Percentiles rank a stretch among this genome's conserved stretches.
phyloP scores from a whole-genome alignment of 1,140 invertebrate genomes.

The Protaetia brevitarsis region DNA sequence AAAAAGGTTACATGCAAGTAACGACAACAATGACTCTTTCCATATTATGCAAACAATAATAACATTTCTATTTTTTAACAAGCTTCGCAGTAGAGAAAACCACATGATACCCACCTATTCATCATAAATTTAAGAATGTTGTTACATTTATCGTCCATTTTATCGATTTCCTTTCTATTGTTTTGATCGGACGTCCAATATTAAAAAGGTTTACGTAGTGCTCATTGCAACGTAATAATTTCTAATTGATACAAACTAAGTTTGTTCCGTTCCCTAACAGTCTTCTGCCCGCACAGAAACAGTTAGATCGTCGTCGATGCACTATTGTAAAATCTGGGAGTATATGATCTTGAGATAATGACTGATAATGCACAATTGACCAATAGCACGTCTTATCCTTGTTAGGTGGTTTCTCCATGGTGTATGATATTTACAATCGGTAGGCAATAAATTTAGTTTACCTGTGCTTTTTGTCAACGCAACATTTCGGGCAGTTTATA shows the following conservation, averaged over 20 bases:
- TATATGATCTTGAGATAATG: slow-evolving; percentile 44
- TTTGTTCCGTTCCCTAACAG: not conserved
- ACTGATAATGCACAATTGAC: slow-evolving; percentile 40
- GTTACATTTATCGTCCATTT: not conserved
- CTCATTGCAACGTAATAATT: not conserved
- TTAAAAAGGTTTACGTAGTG: not conserved
- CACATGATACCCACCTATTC: not conserved
- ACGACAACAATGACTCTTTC: too few relatives aligned
- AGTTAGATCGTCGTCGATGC: not conserved
- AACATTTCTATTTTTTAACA: not conserved
- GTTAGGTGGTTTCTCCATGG: slow-evolving; percentile 41
- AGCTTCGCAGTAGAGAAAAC: not conserved
- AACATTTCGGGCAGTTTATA: slow-evolving; percentile 19
- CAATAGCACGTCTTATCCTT: slow-evolving; percentile 34
- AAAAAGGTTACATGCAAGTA: not conserved
- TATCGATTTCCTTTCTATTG: not conserved
- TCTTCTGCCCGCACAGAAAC: not conserved
- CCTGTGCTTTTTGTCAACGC: slow-evolving; percentile 28
- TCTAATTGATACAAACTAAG: slow-evolving; percentile 3
- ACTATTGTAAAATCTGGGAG: slow-evolving; percentile 26
- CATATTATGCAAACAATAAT: not conserved
- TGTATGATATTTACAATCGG: slow-evolving; percentile 36
- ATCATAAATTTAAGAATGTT: not conserved
- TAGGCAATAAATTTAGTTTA: slow-evolving; percentile 30
- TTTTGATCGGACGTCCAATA: not conserved